Conservation (phyloP, 2,113 vertebrate species). For the Burhinus oedicnemus region DNA sequence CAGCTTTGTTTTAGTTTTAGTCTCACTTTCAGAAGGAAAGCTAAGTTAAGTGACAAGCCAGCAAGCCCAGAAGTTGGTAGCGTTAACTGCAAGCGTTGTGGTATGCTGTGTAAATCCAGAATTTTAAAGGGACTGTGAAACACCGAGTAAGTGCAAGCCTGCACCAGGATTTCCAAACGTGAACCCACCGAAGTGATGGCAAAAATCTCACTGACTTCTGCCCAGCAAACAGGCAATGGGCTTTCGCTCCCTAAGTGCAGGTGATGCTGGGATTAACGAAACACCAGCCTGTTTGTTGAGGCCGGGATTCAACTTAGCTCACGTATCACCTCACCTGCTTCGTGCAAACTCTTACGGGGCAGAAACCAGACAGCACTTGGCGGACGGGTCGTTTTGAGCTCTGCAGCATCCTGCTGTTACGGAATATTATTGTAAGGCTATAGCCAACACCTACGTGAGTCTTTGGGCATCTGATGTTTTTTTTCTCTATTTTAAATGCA, state of each 20-base stretch:
- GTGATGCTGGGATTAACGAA: not conserved
- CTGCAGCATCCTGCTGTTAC: not conserved
- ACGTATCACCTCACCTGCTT: not conserved
- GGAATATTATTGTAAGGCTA: not conserved
- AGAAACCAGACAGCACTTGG: not conserved
- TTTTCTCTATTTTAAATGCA: not conserved
- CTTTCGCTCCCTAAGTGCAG: not conserved
- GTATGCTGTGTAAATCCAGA: not conserved
- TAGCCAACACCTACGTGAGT: not conserved
- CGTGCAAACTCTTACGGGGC: not conserved
- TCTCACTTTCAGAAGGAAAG: not conserved
- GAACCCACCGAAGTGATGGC: fast-evolving
- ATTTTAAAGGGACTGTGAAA: not conserved
- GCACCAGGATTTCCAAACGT: not conserved
- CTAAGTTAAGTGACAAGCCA: not conserved
- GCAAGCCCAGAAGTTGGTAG: not conserved
- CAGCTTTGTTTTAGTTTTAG: not conserved
- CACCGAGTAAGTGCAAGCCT: not conserved
- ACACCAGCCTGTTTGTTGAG: not conserved
- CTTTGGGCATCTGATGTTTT: not conserved
- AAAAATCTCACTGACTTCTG: not conserved
- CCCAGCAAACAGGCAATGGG: not conserved
- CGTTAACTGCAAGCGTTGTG: not conserved
- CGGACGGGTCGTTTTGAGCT: not conserved
- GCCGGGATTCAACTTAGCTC: not conserved